phyloP scores from a whole-genome alignment of 2,888 invertebrate species.

The Pollenia angustigena region DNA sequence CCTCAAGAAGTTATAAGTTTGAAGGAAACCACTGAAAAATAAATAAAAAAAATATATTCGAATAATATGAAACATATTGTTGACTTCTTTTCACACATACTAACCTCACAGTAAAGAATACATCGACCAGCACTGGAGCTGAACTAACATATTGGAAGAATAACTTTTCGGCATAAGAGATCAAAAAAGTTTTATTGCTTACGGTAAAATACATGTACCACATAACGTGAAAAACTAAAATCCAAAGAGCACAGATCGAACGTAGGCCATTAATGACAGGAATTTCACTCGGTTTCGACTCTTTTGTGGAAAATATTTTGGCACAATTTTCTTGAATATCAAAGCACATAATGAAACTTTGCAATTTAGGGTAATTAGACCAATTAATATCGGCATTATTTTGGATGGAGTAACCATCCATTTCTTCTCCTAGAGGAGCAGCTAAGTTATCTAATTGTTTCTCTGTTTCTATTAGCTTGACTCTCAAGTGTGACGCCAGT shows the following conservation, averaged over 20 bases:
- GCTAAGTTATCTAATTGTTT: neutral
- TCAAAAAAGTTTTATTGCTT: constrained; percentile 82
- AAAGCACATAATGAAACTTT: constrained; percentile 80
- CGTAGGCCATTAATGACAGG: constrained; percentile 83
- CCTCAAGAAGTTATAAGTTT: constrained; percentile 82
- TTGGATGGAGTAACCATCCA: neutral
- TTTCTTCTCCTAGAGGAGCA: constrained; percentile 4
- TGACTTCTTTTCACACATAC: constrained; percentile 73
- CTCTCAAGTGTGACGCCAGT: constrained; percentile 58
- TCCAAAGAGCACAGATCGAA: constrained; percentile 83
- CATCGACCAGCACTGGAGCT: constrained; percentile 83
- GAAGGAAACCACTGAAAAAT: constrained; percentile 81
- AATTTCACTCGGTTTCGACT: constrained; percentile 78
- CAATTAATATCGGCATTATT: constrained; percentile 37
- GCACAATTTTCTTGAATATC: constrained; percentile 80
- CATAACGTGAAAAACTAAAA: constrained; percentile 83
- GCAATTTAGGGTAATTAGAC: constrained; percentile 52
- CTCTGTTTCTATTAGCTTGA: constrained; percentile 17
- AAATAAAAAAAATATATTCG: neutral
- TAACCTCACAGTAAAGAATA: constrained; percentile 84
- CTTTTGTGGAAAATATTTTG: constrained; percentile 78
- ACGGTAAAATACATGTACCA: constrained; percentile 84
- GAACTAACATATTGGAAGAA: constrained; percentile 84
- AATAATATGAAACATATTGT: neutral
- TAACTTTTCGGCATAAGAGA: constrained; percentile 82